phyloP scores from a whole-genome alignment of 1,140 invertebrate species.

The Wasmannia auropunctata region DNA sequence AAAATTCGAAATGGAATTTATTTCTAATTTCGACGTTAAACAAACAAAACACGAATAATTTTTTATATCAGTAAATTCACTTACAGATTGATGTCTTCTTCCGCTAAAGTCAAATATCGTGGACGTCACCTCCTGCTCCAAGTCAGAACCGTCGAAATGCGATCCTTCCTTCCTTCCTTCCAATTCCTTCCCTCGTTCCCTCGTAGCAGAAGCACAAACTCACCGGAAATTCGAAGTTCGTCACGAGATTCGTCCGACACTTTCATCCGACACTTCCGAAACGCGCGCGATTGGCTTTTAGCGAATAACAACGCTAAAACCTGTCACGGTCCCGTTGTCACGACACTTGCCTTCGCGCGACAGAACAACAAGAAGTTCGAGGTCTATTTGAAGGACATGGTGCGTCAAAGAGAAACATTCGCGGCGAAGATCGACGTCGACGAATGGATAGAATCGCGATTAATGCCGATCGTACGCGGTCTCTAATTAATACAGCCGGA shows the following conservation, averaged over 20 bases:
- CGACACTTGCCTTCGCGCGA: background rate
- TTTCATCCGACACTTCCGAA: conserved; percentile 5
- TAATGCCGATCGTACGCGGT: background rate
- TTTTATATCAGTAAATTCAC: background rate
- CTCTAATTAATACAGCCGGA: background rate
- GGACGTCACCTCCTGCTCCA: background rate
- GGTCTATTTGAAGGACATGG: background rate
- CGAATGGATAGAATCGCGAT: background rate
- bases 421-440: background rate
- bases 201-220: background rate
- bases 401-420: background rate
- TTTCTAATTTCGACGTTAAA: background rate
- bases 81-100: background rate
- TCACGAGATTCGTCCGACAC: background rate
- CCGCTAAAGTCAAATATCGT: background rate
- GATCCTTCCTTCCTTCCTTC: background rate
- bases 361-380: background rate
- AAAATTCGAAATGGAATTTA: background rate
- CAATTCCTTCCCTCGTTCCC: background rate
- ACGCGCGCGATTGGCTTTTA: background rate
- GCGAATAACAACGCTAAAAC: background rate
- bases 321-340: background rate
- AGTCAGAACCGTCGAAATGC: background rate
- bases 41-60: background rate
- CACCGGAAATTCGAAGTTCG: background rate